phyloP scores from a whole-genome alignment of 2,113 vertebrate species.

The Tursiops truncatus region DNA sequence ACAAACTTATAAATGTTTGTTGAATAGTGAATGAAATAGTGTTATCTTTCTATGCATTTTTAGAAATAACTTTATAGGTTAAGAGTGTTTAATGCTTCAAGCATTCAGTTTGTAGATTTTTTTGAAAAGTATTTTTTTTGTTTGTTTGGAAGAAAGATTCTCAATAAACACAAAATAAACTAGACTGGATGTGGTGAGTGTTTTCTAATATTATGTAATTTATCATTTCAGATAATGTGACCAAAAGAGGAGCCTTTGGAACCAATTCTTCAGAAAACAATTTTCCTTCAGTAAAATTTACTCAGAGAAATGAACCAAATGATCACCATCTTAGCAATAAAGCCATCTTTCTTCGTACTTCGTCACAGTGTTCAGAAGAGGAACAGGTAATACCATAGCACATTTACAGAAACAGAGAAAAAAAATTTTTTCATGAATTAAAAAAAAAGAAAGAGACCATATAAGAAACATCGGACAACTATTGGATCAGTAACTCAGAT shows the following conservation, averaged over 20 bases:
- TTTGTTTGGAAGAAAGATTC: neutral
- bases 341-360: neutral
- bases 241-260: slow-evolving; percentile 52
- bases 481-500: neutral
- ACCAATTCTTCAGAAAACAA: slow-evolving; percentile 27
- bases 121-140: neutral
- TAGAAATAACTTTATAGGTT: slow-evolving; percentile 10
- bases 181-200: neutral
- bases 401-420: neutral
- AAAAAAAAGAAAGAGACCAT: neutral
- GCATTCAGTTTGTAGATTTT: neutral
- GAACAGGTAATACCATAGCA: slow-evolving; percentile 67
- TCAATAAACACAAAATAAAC: neutral
- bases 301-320: slow-evolving; percentile 47
- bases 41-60: neutral
- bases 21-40: slow-evolving; percentile 12
- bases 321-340: slow-evolving; percentile 39
- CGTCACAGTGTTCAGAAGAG: slow-evolving; percentile 47
- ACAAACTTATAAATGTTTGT: neutral
- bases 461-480: neutral
- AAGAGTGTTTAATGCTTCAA: neutral
- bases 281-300: slow-evolving; percentile 36
- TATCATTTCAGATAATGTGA: slow-evolving; percentile 76
- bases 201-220: slow-evolving; percentile 52
- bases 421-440: neutral